A percentile compares a stretch with the other conserved stretches of the same genome.
phyloP scores from a whole-genome alignment of 2,113 vertebrate species.

The Mus spicilegus region DNA sequence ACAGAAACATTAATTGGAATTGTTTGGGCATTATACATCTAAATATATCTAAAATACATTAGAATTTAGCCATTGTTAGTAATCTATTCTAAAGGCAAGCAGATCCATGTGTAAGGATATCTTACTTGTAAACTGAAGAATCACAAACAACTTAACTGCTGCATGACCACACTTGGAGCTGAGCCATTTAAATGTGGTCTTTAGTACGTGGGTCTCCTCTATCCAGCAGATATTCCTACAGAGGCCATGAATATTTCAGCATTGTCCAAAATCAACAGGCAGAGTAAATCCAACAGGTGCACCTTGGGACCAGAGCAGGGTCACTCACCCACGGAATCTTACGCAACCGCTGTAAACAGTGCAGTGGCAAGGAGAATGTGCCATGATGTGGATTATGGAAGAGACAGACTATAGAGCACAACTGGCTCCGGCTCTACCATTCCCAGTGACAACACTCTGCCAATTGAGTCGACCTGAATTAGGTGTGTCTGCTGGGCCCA shows the following conservation, averaged over 20 bases:
- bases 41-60: neutral
- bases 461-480: neutral
- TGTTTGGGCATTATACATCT: neutral
- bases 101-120: neutral
- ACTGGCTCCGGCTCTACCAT: neutral
- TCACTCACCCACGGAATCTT: neutral
- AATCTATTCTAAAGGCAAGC: neutral
- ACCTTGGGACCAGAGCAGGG: neutral
- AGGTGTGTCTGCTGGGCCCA: neutral
- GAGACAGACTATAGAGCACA: neutral
- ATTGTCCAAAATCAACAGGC: neutral
- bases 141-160: neutral
- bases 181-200: too few relatives aligned
- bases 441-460: neutral
- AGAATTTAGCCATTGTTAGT: neutral
- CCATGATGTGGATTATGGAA: neutral
- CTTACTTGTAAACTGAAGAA: neutral
- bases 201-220: neutral
- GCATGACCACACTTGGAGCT: neutral
- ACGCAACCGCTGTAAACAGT: neutral
- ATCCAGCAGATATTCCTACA: neutral
- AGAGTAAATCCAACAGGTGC: neutral
- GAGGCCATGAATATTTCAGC: neutral
- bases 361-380: neutral
- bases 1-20: neutral